Evolutionary conservation across 2,113 vertebrate species (phyloP), one percentile per base, ranked within the genome.

Genomic region (Ceuthmochares aereus): DNA sequence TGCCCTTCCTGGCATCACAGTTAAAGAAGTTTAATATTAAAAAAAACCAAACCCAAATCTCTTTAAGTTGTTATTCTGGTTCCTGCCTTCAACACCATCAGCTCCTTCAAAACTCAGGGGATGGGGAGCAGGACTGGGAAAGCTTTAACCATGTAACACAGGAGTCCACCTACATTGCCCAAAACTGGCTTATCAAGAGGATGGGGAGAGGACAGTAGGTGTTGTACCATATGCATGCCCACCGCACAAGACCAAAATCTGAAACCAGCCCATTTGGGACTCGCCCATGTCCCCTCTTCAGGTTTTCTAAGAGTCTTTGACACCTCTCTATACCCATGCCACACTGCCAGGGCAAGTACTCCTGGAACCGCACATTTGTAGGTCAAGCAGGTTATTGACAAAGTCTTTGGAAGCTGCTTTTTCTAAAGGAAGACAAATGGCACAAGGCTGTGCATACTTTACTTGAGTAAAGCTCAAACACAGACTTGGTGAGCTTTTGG

Each of bases 401-500:
- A 45, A 16, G 20, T 29, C 40, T 69, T 87, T 62, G 66, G 66
- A 84, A 78, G 36, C 4, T 59, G 34, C 20, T 45, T 75, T 90
- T 90, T 84, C 69, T 87, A 58, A 86, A 93, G 68, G 52, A 63
- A 81, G 93, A 86, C 30, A 93, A 94, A 94, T 68, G 69, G 80
- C 73, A 73, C 60, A 62, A 68, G 47, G 56, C 11, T 89, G 77
- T 62, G 43, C 40, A 58, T 56, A 60, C 37, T 87, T 93, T 32
- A 64, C 49, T 70, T 12, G 17, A 67, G 54, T 47, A 40, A 84
- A 94, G 85, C 69, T 87, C 91, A 91, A 92, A 92, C 73, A 90
- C 84, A 93, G 81, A 40, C 78, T 83, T 85, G 70, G 78, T 76
- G 64, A 89, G 59, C 49, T 94, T 89, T 79, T 7, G 0, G 47